A percentile compares a stretch with the other conserved stretches of the same genome.
phyloP scores from a whole-genome alignment of 2,888 invertebrate genomes.

The Drosophila lacicola region DNA sequence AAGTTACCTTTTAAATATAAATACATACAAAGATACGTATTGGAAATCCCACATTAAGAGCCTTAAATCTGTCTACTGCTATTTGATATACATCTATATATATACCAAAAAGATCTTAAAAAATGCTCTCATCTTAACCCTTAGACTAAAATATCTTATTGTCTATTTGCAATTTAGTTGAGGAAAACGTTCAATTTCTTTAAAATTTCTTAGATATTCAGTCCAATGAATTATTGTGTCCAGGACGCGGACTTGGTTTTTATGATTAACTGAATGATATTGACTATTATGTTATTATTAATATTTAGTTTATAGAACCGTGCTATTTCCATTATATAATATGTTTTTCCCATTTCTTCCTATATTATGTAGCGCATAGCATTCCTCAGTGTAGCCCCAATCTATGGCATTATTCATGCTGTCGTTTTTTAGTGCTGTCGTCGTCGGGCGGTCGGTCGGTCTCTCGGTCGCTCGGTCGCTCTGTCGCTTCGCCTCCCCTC shows the following conservation, averaged over 20 bases:
- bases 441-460: conserved; percentile 29
- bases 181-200: too few relatives aligned
- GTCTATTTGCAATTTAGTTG: too few relatives aligned
- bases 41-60: too few relatives aligned
- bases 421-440: conserved; percentile 61
- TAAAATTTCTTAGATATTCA: too few relatives aligned
- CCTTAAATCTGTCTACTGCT: too few relatives aligned
- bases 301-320: background rate
- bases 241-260: background rate
- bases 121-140: too few relatives aligned
- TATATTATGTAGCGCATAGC: conserved; percentile 51
- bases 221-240: too few relatives aligned
- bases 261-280: background rate
- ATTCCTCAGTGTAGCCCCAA: conserved; percentile 58
- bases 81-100: background rate
- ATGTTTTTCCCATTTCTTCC: conserved; percentile 18
- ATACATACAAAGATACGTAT: too few relatives aligned
- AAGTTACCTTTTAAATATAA: too few relatives aligned
- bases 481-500: conserved; percentile 45
- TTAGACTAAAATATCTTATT: too few relatives aligned
- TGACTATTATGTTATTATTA: background rate
- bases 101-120: background rate
- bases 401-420: conserved; percentile 63
- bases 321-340: conserved; percentile 9
- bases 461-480: conserved; percentile 48